These are phyloP conservation scores for Shinisaurus crocodilurus DNA, from an alignment of 2,113 vertebrate genomes.

Conservation along the genomic window DNA sequence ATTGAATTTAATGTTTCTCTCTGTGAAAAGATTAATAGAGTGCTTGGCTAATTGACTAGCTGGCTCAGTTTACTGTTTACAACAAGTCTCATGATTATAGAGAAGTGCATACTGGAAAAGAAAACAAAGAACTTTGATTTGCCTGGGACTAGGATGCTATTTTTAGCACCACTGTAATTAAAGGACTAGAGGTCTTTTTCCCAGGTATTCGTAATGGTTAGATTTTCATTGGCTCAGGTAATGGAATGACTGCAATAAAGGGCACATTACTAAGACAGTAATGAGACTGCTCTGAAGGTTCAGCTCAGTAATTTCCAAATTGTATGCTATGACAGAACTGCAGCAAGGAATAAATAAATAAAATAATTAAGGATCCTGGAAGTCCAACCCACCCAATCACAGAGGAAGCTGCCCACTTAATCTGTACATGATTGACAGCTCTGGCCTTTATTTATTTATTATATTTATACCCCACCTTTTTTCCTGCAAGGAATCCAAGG, in stretches of 20 bases:
- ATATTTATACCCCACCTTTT: no score
- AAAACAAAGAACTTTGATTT: slow-evolving; percentile 28
- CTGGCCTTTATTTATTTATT: no score
- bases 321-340: not conserved
- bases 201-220: slow-evolving; percentile 4
- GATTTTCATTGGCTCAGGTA: slow-evolving; percentile 17
- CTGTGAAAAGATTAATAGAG: slow-evolving; percentile 24
- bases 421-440: not conserved
- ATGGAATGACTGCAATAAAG: not conserved
- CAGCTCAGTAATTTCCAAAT: not conserved
- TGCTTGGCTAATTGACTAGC: slow-evolving; percentile 28
- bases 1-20: slow-evolving; percentile 30
- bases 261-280: not conserved
- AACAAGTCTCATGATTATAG: slow-evolving; percentile 19
- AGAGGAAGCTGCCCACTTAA: not conserved
- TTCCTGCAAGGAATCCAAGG: no score
- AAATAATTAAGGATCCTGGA: not conserved
- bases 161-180: slow-evolving; percentile 25
- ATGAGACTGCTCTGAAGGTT: not conserved
- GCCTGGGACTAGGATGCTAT: slow-evolving; percentile 7
- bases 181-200: not conserved
- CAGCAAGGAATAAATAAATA: not conserved
- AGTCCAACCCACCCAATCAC: not conserved
- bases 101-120: slow-evolving; percentile 9
- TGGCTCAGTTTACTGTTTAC: slow-evolving; percentile 26